These are phyloP conservation scores for Megaleporinus macrocephalus DNA, from an alignment of 2,113 vertebrate genomes.

Conservation along the genomic window DNA sequence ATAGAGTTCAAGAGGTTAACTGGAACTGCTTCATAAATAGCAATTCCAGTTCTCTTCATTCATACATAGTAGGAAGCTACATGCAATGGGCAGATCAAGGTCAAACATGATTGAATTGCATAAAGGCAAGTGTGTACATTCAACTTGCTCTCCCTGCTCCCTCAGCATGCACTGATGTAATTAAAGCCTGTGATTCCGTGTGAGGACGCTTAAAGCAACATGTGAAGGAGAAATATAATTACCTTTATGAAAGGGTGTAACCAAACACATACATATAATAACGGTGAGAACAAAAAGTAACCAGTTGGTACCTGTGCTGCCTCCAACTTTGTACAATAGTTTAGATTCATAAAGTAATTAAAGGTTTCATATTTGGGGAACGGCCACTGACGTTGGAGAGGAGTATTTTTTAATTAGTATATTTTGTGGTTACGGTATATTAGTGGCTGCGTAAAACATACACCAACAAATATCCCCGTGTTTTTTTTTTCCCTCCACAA, in stretches of 20 bases:
- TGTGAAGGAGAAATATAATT: slow-evolving; percentile 47
- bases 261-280: slow-evolving; percentile 18
- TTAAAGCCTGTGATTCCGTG: slow-evolving; percentile 40
- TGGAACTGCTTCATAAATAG: neutral
- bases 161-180: slow-evolving; percentile 33
- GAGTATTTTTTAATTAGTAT: neutral
- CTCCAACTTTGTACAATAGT: neutral
- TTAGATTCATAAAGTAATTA: neutral
- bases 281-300: neutral
- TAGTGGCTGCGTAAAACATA: neutral
- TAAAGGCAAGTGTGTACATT: neutral
- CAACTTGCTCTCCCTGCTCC: neutral
- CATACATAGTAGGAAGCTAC: neutral
- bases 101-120: slow-evolving; percentile 20
- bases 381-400: neutral
- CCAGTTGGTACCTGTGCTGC: slow-evolving; percentile 1
- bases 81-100: slow-evolving; percentile 6
- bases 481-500: slow-evolving; percentile 29
- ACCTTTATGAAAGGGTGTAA: slow-evolving; percentile 33
- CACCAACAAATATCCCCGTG: slow-evolving; percentile 38
- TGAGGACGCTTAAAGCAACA: slow-evolving; percentile 38
- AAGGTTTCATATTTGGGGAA: slow-evolving; percentile 1
- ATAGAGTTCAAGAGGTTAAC: neutral
- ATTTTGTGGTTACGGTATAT: slow-evolving; percentile 3
- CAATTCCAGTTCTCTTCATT: slow-evolving; percentile 2